Evolutionary conservation across 2,888 invertebrate species (phyloP), one percentile per base, ranked within the genome.

Genomic region (Eupeodes latifasciatus): DNA sequence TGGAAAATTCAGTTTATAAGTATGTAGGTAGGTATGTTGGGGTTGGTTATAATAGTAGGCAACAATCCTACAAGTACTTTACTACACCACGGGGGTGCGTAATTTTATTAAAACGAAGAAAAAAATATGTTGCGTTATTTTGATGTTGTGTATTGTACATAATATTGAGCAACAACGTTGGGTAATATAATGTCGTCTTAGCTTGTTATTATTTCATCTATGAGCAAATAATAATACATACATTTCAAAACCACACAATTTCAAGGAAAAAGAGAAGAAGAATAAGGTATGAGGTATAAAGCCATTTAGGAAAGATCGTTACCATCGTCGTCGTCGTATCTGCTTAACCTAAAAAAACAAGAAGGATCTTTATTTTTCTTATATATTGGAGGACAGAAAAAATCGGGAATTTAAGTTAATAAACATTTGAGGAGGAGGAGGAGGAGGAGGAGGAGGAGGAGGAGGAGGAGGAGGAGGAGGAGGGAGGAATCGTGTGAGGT

Each of bases 21-120:
- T 67, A 34, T 47, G 7, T n/a, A 6, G 6, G 19, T 55, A 59
- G 47, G 11, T 71, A 55, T 19, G 53, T 19, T 55, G 53, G 16
- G 34, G 64, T 10, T 55, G 34, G 53, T 27, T n/a, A 11, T n/a
- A 19, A 11, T n/a, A 19, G n/a, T 16, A 34, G 67, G 62, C 47
- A 72, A 62, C 84, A 87, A 84, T 81, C 84, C 80, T 83, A 84
- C 84, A 84, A 87, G 87, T 87, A 87, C 84, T 84, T 87, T 81
- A 80, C 80, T 80, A 77, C 87, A 77, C 84, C 84, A 81, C 81
- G 66, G 84, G 87, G 84, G 80, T 87, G 87, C 74, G 80, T 87
- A 84, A 87, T 87, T 87, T 87, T 87, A 87, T 87, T 87, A 85
- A 85, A 67, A 67, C 74, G 14, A 71, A 71, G 11, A 75, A 67